These are phyloP conservation scores for Cantharis nigra DNA, from an alignment of 2,888 invertebrate species.

Conservation along the genomic window DNA sequence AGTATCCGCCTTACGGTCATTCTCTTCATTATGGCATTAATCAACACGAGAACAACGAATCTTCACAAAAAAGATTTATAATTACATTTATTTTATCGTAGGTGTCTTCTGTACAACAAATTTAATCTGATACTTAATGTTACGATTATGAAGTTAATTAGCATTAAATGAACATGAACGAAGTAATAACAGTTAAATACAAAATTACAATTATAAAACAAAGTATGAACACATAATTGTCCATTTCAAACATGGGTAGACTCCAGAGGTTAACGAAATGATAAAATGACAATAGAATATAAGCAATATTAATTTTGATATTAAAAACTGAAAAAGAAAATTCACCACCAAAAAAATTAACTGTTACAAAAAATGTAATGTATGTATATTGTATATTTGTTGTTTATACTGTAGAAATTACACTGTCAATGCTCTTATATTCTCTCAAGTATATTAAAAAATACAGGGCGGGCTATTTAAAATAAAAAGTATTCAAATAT, in stretches of 20 bases:
- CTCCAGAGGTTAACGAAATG: background rate
- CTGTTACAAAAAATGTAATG: too few relatives aligned
- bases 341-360: too few relatives aligned
- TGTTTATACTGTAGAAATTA: too few relatives aligned
- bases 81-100: background rate
- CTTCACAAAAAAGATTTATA: background rate
- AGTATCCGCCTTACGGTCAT: conserved; percentile 16
- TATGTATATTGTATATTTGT: too few relatives aligned
- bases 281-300: background rate
- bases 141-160: background rate
- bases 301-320: background rate
- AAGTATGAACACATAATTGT: background rate
- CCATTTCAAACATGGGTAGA: background rate
- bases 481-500: too few relatives aligned
- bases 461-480: too few relatives aligned
- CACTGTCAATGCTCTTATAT: too few relatives aligned
- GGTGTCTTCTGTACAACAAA: background rate
- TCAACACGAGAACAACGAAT: conserved; percentile 3
- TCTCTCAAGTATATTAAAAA: too few relatives aligned
- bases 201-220: conserved; percentile 3
- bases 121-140: background rate
- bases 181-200: background rate
- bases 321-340: background rate
- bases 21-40: conserved; percentile 12
- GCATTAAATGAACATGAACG: background rate